Conservation (phyloP, 2,113 vertebrate species). For the Paraplagusia blochii region DNA sequence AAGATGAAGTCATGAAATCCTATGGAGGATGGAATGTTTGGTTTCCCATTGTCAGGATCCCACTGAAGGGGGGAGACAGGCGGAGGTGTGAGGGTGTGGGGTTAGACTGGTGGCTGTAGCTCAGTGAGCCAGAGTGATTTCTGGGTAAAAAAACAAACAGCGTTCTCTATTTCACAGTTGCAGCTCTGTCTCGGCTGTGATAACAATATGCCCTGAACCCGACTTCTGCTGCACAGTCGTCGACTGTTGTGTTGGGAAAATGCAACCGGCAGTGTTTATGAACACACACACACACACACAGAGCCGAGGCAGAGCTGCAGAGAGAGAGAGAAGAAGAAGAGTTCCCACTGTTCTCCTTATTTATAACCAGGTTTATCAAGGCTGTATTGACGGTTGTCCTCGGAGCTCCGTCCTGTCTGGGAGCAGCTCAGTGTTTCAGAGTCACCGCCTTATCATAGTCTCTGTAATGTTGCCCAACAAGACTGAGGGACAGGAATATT, state of each 20-base stretch:
- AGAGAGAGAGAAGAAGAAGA: constrained; percentile 10
- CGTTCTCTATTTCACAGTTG: constrained; percentile 51
- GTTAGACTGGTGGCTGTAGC: constrained; percentile 37
- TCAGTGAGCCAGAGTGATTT: constrained; percentile 35
- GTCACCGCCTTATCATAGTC: too few species aligned
- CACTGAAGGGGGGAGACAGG: not conserved
- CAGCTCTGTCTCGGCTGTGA: constrained; percentile 46
- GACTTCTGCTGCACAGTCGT: constrained; percentile 50
- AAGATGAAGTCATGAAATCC: constrained; percentile 14
- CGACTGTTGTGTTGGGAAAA: constrained; percentile 26
- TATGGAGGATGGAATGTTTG: constrained; percentile 37
- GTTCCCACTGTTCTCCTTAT: too few species aligned
- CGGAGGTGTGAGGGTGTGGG: constrained; percentile 33
- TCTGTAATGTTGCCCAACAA: too few species aligned
- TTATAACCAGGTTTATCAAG: constrained; percentile 40
- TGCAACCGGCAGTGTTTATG: constrained; percentile 34
- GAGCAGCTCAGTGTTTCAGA: constrained; percentile 57
- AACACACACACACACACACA: not conserved
- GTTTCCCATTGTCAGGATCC: constrained; percentile 18
- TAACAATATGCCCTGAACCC: constrained; percentile 58
- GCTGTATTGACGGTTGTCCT: constrained; percentile 4
- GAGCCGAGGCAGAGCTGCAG: constrained; percentile 33
- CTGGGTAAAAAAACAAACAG: constrained; percentile 20
- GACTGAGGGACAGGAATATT: constrained; percentile 63
- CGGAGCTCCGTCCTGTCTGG: not conserved